Conservation (phyloP, 1,140 invertebrate species). For the Asobara japonica region DNA sequence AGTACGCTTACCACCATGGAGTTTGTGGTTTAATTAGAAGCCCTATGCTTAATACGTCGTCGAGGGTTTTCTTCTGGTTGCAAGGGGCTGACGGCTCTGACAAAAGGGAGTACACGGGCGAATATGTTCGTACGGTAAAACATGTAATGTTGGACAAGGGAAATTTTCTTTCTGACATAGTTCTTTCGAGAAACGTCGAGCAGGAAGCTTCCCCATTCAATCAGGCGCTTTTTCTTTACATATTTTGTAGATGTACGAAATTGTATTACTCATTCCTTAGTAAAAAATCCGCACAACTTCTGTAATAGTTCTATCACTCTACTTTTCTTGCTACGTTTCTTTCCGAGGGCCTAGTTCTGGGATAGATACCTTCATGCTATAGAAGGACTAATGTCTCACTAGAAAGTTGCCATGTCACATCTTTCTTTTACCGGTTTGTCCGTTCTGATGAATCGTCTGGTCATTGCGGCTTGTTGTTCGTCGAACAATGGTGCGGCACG, state of each 20-base stretch:
- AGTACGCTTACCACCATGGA: not conserved
- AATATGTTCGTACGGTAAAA: not conserved
- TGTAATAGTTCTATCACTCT: no score
- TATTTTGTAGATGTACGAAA: no score
- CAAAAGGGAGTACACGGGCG: not conserved
- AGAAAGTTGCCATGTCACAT: not conserved
- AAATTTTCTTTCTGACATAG: no score
- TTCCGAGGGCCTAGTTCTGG: no score
- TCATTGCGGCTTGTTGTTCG: not conserved
- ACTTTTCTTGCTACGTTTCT: no score
- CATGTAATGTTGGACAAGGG: no score
- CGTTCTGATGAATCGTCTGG: not conserved
- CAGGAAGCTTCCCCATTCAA: no score
- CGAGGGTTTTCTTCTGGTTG: not conserved
- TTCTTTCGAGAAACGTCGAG: no score
- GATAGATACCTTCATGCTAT: not conserved
- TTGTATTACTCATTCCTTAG: no score
- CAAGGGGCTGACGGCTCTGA: not conserved
- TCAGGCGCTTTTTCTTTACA: no score
- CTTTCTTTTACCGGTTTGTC: not conserved
- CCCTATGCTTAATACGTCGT: constrained; percentile 2
- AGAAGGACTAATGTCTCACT: not conserved
- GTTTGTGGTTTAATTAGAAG: constrained; percentile 9
- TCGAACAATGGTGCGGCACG: not conserved
- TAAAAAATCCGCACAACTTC: no score